Conservation (phyloP, 2,113 vertebrate species). For the Mionectes macconnelli region DNA sequence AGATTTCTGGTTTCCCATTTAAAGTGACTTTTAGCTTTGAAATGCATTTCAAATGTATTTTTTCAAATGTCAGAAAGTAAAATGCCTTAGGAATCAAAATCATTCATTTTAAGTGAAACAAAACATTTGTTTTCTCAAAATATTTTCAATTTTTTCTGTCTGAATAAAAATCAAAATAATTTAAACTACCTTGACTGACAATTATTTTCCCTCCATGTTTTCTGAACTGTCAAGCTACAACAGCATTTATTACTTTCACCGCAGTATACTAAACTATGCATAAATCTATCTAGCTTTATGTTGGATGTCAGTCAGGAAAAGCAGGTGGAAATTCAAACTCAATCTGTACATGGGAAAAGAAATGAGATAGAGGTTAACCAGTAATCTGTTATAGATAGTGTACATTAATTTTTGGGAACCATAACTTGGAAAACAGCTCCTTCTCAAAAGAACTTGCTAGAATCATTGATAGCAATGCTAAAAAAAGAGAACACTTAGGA, state of each 20-base stretch:
- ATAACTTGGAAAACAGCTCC: neutral
- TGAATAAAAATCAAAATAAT: slow-evolving; percentile 31
- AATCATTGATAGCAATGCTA: neutral
- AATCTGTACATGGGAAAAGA: neutral
- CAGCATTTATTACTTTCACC: slow-evolving; percentile 17
- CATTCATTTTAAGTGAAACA: slow-evolving; percentile 9
- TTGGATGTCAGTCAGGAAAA: slow-evolving; percentile 43
- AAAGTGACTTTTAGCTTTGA: slow-evolving; percentile 19
- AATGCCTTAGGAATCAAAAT: slow-evolving; percentile 13
- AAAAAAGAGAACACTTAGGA: neutral
- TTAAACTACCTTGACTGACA: slow-evolving; percentile 18
- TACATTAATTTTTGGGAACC: neutral
- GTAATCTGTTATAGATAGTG: neutral
- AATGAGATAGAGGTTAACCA: neutral
- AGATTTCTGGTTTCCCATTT: slow-evolving; percentile 39
- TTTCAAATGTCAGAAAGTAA: slow-evolving; percentile 2
- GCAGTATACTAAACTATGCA: neutral
- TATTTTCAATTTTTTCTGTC: neutral
- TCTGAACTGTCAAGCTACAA: slow-evolving; percentile 13
- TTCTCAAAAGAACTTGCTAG: neutral
- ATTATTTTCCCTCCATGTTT: slow-evolving; percentile 25
- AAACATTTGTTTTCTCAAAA: neutral
- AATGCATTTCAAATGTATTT: slow-evolving; percentile 12
- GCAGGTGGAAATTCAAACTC: slow-evolving; percentile 28
- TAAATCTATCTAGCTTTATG: neutral